Evolutionary conservation across 2,797 vertebrate genomes (phyloP).

Genomic region (Protosalanx chinensis): DNA sequence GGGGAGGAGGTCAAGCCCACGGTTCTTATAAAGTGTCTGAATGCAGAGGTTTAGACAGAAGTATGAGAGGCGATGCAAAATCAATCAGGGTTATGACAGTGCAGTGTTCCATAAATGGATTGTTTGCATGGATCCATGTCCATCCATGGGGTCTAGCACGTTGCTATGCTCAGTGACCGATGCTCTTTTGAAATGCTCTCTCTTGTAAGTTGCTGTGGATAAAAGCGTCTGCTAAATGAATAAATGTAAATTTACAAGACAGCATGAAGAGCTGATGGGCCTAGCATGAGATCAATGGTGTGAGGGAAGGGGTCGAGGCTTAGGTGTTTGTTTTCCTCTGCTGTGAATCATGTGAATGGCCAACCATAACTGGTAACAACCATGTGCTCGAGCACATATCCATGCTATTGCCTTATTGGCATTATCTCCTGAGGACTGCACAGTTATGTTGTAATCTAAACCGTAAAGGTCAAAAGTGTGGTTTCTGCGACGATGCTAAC

Average conservation of each 20-base stretch:
- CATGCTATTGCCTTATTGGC: slow-evolving; percentile 38
- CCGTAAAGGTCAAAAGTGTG: slow-evolving; percentile 50
- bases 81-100: slow-evolving; percentile 20
- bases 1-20: not conserved
- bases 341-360: not conserved
- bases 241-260: not conserved
- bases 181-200: too few species aligned
- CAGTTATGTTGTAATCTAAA: slow-evolving; percentile 54
- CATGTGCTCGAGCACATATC: slow-evolving; percentile 24
- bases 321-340: slow-evolving; percentile 8
- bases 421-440: slow-evolving; percentile 19
- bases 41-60: slow-evolving; percentile 15
- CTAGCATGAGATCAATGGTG: slow-evolving; percentile 12
- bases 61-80: slow-evolving; percentile 19
- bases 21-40: slow-evolving; percentile 1
- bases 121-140: slow-evolving; percentile 5
- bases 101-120: slow-evolving; percentile 23
- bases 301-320: not conserved
- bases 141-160: too few species aligned
- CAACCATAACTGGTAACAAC: too few species aligned
- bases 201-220: too few species aligned
- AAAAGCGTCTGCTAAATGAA: too few species aligned
- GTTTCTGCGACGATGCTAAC: slow-evolving; percentile 50
- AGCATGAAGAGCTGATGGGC: not conserved
- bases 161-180: too few species aligned